phyloP scores from a whole-genome alignment of 2,113 vertebrate genomes.

The Silurus asotus region DNA sequence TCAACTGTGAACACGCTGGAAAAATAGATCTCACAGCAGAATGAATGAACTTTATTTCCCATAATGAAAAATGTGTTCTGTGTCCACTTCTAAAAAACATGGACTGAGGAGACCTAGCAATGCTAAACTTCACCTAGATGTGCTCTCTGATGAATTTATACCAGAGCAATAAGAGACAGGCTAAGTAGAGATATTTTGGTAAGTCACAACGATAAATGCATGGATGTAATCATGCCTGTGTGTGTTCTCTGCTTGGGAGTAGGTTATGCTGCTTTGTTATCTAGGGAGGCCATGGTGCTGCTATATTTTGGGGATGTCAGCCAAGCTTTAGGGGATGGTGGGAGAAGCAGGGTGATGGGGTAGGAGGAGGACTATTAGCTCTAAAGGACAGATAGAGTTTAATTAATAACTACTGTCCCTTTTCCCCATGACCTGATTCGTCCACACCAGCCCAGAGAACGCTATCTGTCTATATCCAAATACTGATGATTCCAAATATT shows the following conservation, averaged over 20 bases:
- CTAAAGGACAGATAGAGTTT: slow-evolving; percentile 68
- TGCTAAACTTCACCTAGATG: not conserved
- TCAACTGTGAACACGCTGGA: not conserved
- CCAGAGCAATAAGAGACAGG: not conserved
- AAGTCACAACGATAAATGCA: not conserved
- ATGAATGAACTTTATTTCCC: not conserved
- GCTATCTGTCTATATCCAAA: slow-evolving; percentile 52
- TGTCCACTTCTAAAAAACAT: not conserved
- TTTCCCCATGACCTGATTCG: slow-evolving; percentile 68
- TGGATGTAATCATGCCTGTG: slow-evolving; percentile 6
- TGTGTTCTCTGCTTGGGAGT: slow-evolving; percentile 12
- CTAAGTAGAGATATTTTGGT: too few relatives aligned
- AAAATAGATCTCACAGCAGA: not conserved
- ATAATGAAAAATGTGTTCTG: not conserved
- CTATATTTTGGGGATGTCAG: slow-evolving; percentile 62
- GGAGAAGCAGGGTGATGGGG: slow-evolving; percentile 9
- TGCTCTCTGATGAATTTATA: not conserved
- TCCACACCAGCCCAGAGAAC: slow-evolving; percentile 54
- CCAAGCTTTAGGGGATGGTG: slow-evolving; percentile 55
- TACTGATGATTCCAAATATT: slow-evolving; percentile 57
- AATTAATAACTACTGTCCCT: slow-evolving; percentile 79
- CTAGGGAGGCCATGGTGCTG: slow-evolving; percentile 50
- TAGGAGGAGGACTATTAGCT: slow-evolving; percentile 48
- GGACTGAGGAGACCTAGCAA: not conserved
- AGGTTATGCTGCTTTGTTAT: slow-evolving; percentile 36